These are phyloP conservation scores for Pseudolaguvia tuberculata DNA, from an alignment of 2,113 vertebrate species.

Conservation along the genomic window DNA sequence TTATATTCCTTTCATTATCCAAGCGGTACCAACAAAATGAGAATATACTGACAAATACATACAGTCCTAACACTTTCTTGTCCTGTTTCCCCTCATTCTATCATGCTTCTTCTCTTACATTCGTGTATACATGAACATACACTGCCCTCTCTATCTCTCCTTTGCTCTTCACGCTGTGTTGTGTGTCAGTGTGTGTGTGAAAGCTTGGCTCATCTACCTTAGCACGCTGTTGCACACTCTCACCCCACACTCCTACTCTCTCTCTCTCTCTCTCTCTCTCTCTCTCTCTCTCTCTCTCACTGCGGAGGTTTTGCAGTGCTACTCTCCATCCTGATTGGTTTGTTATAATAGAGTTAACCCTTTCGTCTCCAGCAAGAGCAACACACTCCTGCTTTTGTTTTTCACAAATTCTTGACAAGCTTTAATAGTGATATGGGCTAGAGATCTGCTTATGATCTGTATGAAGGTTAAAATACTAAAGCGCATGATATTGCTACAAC, in stretches of 20 bases:
- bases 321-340: conserved; percentile 94
- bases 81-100: conserved; percentile 27
- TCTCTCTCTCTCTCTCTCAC: conserved; percentile 76
- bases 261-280: conserved; percentile 60
- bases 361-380: conserved; percentile 65
- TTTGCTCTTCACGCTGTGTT: conserved; percentile 41
- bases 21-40: conserved; percentile 29
- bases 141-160: conserved; percentile 49
- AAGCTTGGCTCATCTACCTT: conserved; percentile 48
- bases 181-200: conserved; percentile 54
- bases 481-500: background rate
- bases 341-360: conserved; percentile 88
- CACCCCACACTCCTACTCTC: conserved; percentile 50
- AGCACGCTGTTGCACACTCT: conserved; percentile 60
- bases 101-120: conserved; percentile 10
- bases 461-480: conserved; percentile 3
- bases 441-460: conserved; percentile 6
- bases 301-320: conserved; percentile 97
- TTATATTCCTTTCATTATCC: conserved; percentile 30
- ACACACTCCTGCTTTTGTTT: conserved; percentile 60
- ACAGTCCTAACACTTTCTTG: conserved; percentile 30
- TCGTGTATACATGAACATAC: conserved; percentile 4
- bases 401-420: conserved; percentile 44
- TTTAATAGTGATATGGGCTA: conserved; percentile 39
- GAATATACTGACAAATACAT: conserved; percentile 22